Percentiles rank a stretch among this genome's conserved stretches.
Conservation (phyloP, 2,113 vertebrate genomes). For the Morone saxatilis region DNA sequence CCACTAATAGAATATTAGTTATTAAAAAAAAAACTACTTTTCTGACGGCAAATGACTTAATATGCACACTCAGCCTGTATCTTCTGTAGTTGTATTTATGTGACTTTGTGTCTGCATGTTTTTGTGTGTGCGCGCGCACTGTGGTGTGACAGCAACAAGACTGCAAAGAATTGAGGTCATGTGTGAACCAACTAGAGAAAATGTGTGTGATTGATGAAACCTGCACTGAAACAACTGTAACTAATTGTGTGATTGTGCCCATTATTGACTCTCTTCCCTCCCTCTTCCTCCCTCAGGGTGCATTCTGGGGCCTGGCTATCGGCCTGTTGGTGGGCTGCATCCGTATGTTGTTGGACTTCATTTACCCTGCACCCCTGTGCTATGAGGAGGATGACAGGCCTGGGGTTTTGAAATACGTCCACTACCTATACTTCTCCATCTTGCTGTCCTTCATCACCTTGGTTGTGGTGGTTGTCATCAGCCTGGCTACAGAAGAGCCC, state of each 20-base stretch:
- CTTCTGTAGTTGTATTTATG: neutral
- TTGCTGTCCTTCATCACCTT: constrained; percentile 87
- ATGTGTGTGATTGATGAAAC: too few species aligned
- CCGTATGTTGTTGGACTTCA: constrained; percentile 92
- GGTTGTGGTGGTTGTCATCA: constrained; percentile 83
- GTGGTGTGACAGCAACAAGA: neutral
- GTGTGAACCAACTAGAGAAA: neutral
- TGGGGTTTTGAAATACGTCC: constrained; percentile 86
- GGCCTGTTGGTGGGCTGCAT: constrained; percentile 88
- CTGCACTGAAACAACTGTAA: too few species aligned
- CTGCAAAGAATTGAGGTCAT: neutral
- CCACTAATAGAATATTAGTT: neutral
- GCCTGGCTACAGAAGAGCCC: constrained; percentile 87
- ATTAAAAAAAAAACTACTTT: neutral
- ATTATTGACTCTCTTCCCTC: too few species aligned
- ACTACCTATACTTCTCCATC: constrained; percentile 96
- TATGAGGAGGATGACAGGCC: constrained; percentile 88
- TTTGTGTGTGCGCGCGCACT: neutral
- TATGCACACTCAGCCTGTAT: neutral
- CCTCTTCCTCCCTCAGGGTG: constrained; percentile 83
- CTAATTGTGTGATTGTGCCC: neutral
- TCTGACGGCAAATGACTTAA: neutral
- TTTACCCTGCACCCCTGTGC: constrained; percentile 90
- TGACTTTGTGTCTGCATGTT: too few species aligned
- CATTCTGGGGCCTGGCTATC: constrained; percentile 90